Percentiles rank a stretch among this genome's conserved stretches.
Evolutionary conservation across 2,888 invertebrate species (phyloP).

Genomic region (Tipula confusa): DNA sequence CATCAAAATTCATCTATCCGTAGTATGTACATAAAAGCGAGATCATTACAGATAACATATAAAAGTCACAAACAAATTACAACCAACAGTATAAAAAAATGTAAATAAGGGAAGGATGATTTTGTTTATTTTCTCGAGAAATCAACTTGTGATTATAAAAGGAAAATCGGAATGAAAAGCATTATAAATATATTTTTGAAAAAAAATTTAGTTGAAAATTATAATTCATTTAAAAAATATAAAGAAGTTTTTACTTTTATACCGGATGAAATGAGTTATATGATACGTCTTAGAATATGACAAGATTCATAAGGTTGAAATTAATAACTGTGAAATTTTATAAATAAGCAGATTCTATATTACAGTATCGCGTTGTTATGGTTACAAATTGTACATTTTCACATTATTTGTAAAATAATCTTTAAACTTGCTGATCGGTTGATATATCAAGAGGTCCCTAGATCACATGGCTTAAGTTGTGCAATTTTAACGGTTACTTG

Average conservation of each 20-base stretch:
- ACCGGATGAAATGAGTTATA: background rate
- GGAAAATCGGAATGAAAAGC: background rate
- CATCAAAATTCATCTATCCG: background rate
- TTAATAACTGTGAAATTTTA: background rate
- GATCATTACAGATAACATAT: constrained; percentile 3
- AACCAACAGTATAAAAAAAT: background rate
- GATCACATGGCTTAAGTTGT: no score
- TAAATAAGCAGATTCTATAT: background rate
- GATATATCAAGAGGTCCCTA: no score
- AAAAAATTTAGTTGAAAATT: background rate
- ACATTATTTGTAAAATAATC: no score
- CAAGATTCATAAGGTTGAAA: background rate
- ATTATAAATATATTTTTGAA: background rate
- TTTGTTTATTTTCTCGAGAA: background rate
- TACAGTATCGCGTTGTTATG: no score
- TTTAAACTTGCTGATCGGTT: no score
- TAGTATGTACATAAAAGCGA: background rate
- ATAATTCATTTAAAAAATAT: background rate
- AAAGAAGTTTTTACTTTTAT: background rate
- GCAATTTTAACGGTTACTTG: no score
- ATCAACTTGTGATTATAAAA: background rate
- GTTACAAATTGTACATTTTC: no score
- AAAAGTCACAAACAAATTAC: background rate
- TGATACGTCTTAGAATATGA: background rate
- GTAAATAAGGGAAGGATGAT: background rate